A percentile compares a stretch with the other conserved stretches of the same genome.
These are phyloP conservation scores for Sphaerodactylus townsendi DNA, from an alignment of 2,113 vertebrate species.

Conservation along the genomic window DNA sequence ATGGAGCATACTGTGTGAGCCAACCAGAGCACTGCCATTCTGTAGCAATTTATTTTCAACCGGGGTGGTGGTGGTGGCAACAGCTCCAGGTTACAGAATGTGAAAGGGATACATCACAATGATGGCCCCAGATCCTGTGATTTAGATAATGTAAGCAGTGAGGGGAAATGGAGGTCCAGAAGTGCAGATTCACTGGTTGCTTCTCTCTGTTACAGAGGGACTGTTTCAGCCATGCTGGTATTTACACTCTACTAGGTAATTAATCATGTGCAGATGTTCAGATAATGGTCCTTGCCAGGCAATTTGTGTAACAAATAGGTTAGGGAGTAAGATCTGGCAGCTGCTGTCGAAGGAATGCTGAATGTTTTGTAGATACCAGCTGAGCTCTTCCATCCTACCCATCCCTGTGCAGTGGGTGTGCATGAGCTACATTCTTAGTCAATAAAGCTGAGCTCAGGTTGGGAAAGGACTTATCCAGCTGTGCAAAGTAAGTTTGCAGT, in stretches of 20 bases:
- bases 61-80: neutral
- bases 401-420: rapidly evolving
- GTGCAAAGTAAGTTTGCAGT: neutral
- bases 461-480: neutral
- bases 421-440: neutral
- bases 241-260: slow-evolving; percentile 1
- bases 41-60: neutral
- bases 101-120: neutral
- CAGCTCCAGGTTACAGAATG: neutral
- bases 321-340: neutral
- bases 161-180: neutral
- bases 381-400: neutral
- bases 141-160: neutral
- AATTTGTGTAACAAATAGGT: slow-evolving; percentile 7
- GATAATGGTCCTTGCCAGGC: neutral
- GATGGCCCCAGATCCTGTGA: neutral
- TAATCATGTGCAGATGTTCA: slow-evolving; percentile 8
- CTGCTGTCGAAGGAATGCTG: neutral
- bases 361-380: neutral
- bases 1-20: neutral
- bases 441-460: neutral
- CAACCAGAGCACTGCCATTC: neutral
- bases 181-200: neutral
- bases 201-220: neutral
- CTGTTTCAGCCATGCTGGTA: neutral